Evolutionary conservation across 1,140 invertebrate genomes (phyloP), one percentile per base, ranked within the genome.

Genomic region (Nymphalis io): DNA sequence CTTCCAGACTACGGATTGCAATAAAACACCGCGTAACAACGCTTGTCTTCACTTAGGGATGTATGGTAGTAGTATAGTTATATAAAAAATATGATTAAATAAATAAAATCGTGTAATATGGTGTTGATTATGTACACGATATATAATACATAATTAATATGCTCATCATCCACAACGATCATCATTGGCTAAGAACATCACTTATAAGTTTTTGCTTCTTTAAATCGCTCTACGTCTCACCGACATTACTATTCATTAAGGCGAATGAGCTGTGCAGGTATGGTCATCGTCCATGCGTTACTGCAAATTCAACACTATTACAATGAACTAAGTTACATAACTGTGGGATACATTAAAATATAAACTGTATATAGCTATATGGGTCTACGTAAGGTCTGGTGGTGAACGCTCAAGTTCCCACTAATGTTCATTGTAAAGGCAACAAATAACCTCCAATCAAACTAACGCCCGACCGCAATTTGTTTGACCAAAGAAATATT

Each of bases 381-480:
- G 48, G 40, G 62, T 38, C 39, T 44, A 57, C 57, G 60, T 62
- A 69, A 58, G 67, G 53, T 73, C 69, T 75, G 69, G 67, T 71
- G 68, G 74, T 76, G 74, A 77, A 68, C 69, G 68, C 62, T 66
- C 69, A 46, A 75, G 70, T 69, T 78, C 59, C 58, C 68, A 68
- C 83, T 87, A 87, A 88, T 87, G 86, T 81, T 76, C 79, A 85
- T 88, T 88, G 84, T 84, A 88, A 82, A 86, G 78, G 84, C 79
- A 87, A 87, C 86, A 87, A 88, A 88, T 77, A 84, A 77, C 83
- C 75, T 75, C 69, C 79, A 87, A 88, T 88, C 86, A 87, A 84
- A 87, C 79, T 85, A 83, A 84, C 82, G 83, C 78, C 76, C 84
- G 74, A 85, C 83, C 86, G 83, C 82, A 76, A 87, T 88, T 87